Base-by-base conservation (phyloP, 2,888 invertebrate genomes). In the Atherix ibis region DNA sequence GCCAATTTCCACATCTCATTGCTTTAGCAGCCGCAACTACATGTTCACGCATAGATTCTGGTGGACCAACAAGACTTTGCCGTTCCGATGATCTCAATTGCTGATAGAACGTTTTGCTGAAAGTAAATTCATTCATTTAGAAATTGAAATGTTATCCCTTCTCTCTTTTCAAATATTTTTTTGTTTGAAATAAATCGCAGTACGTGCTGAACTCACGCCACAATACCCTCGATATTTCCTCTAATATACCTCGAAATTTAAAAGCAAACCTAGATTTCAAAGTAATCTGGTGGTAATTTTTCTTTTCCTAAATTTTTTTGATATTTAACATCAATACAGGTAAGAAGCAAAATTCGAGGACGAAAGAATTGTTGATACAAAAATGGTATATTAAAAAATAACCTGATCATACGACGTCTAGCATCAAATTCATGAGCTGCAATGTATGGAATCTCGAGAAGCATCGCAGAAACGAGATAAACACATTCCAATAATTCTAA, bases 371-470 rank as follows among this genome's bases (percentile, higher is more conserved):
- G n/a, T n/a, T n/a, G n/a, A n/a, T n/a, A n/a, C n/a, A n/a, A n/a
- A n/a, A n/a, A n/a, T n/a, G n/a, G n/a, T n/a, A n/a, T n/a, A n/a
- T n/a, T n/a, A n/a, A n/a, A n/a, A n/a, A n/a, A n/a, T 36, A 10
- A 36, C 36, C 36, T 36, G 49, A 97, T 95, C 87, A 95, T 92
- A 33, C 95, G 73, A 9, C 94, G 73, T 18, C 94, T 73, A 0
- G 92, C 92, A 59, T 98, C 97, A 53, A 95, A 91, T 61, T 99
- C 98, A 50, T 97, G 95, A 10, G 94, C 95, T 5, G 95, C 95
- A 80, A 98, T 97, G 59, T 95, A 97, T 0, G 98, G 97, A 42
- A 98, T 95, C 66, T 98, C 98, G 41, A 97, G 83, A 41, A 99
- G 68, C 97, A 98, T 98, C 5, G 98, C 97, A 1, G 95, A 95